Conservation (phyloP, 1,140 invertebrate species). For the Pseudomyrmex dendroicus region DNA sequence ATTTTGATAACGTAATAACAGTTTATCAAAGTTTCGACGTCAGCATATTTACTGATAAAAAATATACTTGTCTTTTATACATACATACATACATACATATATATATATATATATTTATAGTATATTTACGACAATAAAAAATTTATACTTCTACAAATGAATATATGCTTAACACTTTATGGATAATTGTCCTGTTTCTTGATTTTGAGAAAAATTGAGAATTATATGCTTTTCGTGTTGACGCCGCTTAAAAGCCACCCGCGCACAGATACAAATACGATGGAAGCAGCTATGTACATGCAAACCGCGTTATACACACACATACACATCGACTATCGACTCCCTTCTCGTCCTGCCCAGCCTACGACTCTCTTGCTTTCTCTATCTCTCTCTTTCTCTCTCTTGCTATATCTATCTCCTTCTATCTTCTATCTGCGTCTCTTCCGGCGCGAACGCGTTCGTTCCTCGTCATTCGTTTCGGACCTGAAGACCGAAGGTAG, state of each 20-base stretch:
- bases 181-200: neutral
- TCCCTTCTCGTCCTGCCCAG: constrained; percentile 41
- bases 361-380: constrained; percentile 31
- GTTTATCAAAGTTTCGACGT: too few relatives aligned
- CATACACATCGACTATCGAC: constrained; percentile 69
- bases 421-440: constrained; percentile 37
- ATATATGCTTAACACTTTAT: neutral
- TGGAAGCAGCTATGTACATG: constrained; percentile 66
- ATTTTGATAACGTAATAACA: too few relatives aligned
- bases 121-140: neutral
- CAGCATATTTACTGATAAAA: too few relatives aligned
- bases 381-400: constrained; percentile 9
- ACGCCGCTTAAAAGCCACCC: constrained; percentile 75
- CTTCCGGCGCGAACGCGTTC: constrained; percentile 12
- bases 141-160: too few relatives aligned
- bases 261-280: constrained; percentile 71
- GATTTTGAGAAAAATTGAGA: neutral
- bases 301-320: constrained; percentile 76
- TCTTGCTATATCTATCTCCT: constrained; percentile 10
- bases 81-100: too few relatives aligned
- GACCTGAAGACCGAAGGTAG: constrained; percentile 84
- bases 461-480: constrained; percentile 77
- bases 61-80: too few relatives aligned
- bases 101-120: neutral
- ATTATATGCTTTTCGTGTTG: constrained; percentile 59